Conservation (phyloP, 1,140 invertebrate genomes). For the Scylla paramamosain region DNA sequence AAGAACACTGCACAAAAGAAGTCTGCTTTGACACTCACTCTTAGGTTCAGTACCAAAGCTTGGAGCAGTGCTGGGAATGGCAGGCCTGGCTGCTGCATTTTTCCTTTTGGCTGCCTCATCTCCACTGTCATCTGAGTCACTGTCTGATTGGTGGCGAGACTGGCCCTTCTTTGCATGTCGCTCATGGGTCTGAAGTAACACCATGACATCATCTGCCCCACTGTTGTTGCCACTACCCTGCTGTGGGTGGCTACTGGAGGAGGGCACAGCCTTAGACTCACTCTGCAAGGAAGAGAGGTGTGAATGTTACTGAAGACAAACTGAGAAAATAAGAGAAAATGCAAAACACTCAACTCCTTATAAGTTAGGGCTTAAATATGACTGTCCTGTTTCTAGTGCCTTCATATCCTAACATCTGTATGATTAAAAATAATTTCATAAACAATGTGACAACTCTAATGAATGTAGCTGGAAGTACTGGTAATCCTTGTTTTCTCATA, state of each 20-base stretch:
- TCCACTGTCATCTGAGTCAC: constrained; percentile 75
- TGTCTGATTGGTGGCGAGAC: constrained; percentile 56
- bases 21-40: neutral
- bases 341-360: neutral
- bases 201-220: constrained; percentile 69
- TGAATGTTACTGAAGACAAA: neutral
- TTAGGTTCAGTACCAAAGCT: constrained; percentile 38
- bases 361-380: neutral
- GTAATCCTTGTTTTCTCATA: no score
- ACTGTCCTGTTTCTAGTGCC: neutral
- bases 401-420: no score
- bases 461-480: no score
- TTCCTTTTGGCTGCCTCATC: constrained; percentile 60
- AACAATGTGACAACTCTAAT: no score
- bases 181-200: constrained; percentile 67
- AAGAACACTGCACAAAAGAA: neutral
- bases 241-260: constrained; percentile 39
- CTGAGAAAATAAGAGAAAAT: neutral
- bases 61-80: neutral
- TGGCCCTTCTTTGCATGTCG: constrained; percentile 71
- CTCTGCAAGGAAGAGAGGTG: constrained; percentile 27
- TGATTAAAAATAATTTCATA: no score
- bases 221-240: neutral
- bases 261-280: constrained; percentile 52
- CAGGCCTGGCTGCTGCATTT: neutral